Conservation (phyloP, 2,797 vertebrate species). For the Meda fulgida region DNA sequence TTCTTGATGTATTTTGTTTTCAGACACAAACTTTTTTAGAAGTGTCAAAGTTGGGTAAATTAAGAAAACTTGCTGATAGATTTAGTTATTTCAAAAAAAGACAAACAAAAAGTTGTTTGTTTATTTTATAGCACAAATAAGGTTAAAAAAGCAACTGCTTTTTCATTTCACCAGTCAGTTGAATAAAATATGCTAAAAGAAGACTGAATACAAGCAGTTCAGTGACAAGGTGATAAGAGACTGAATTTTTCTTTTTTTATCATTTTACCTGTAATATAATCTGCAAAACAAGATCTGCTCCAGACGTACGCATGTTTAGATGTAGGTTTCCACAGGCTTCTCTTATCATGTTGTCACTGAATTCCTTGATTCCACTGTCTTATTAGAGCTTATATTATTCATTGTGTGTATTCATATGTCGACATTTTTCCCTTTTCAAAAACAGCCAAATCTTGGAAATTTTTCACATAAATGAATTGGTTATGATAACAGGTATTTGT, state of each 20-base stretch:
- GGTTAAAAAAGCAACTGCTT: slow-evolving; percentile 3
- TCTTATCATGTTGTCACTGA: slow-evolving; percentile 36
- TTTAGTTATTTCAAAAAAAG: slow-evolving; percentile 9
- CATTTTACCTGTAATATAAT: slow-evolving; percentile 27
- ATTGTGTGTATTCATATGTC: background rate
- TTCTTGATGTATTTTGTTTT: background rate
- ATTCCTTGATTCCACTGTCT: slow-evolving; percentile 24
- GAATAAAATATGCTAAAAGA: slow-evolving; percentile 33
- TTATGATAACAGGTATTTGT: background rate
- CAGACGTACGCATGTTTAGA: slow-evolving; percentile 31
- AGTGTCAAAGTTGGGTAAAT: background rate
- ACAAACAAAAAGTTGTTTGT: slow-evolving; percentile 7
- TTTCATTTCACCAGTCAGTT: slow-evolving; percentile 12
- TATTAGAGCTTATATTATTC: slow-evolving; percentile 32
- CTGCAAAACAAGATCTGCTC: slow-evolving; percentile 30
- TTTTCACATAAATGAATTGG: background rate
- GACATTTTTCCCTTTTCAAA: background rate
- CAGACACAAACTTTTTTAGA: background rate
- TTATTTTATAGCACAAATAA: slow-evolving; percentile 12
- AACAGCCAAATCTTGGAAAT: background rate
- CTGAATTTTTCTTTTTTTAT: background rate
- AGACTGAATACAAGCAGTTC: slow-evolving; percentile 12
- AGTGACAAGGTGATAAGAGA: slow-evolving; percentile 28
- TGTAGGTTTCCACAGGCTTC: slow-evolving; percentile 29
- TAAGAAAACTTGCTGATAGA: slow-evolving; percentile 9